Evolutionary conservation across 1,140 invertebrate species (phyloP), one percentile per base, ranked within the genome.

Genomic region (Leptinotarsa lineolata): DNA sequence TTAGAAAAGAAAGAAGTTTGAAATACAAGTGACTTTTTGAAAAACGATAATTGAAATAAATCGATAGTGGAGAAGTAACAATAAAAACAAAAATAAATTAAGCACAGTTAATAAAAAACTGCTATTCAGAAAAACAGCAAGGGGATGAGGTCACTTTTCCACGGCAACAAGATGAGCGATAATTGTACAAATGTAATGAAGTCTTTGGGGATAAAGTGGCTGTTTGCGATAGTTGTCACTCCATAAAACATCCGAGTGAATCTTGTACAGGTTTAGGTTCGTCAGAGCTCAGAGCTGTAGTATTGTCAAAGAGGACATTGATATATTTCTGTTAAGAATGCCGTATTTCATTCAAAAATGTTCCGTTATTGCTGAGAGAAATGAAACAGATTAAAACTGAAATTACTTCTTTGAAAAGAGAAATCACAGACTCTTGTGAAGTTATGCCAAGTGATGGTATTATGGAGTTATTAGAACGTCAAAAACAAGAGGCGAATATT

Each of bases 401-500:
- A 63, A 15, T 63, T 21, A 63, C 20, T 11, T 63, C 15, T 21
- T 24, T 18, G 8, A 63, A 63, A 63, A 24, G 4, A 24, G 60
- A 63, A 63, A 63, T 63, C 4, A 54, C 48, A 3, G 48, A n/a
- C n/a, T 16, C 4, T 18, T n/a, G 22, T 21, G 22, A 21, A 13
- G 20, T 18, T 18, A 20, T 20, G 3, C 8, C 60, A 63, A 22
- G 8, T 63, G 60, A 63, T 12, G 20, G 20, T 63, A 21, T 63
- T 21, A 63, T 21, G 20, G 60, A 63, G n/a, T 54, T n/a, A 4
- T 18, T 1, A 54, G 2, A n/a, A 18, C 13, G 16, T 15, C 44
- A 69, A 59, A 69, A 58, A 21, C 46, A 11, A 58, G 68, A 69
- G 20, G n/a, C 68, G 1, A 69, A 69, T 54, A 69, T 69, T 69